A percentile compares a stretch with the other conserved stretches of the same genome.
Conservation (phyloP, 2,797 vertebrate species). For the Pagetopsis macropterus region DNA sequence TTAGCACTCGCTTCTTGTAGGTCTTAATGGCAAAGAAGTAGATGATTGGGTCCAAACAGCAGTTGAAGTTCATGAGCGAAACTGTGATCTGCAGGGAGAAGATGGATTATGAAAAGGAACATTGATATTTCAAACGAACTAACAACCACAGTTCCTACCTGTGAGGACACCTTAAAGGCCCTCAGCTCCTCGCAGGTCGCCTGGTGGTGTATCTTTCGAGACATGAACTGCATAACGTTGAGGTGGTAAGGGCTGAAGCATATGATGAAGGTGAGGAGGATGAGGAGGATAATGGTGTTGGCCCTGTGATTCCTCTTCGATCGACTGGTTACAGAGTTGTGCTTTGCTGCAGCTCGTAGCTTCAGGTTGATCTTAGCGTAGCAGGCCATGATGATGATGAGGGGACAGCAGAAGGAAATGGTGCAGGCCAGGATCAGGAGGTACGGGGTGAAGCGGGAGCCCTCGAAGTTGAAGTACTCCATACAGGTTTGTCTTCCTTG, state of each 20-base stretch:
- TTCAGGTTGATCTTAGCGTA: slow-evolving; percentile 85
- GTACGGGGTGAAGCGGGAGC: slow-evolving; percentile 68
- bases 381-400: slow-evolving; percentile 84
- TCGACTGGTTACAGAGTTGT: slow-evolving; percentile 75
- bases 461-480: slow-evolving; percentile 86
- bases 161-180: slow-evolving; percentile 85
- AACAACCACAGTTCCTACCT: slow-evolving; percentile 64
- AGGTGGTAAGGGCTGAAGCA: slow-evolving; percentile 90
- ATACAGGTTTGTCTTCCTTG: slow-evolving; percentile 83
- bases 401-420: slow-evolving; percentile 83
- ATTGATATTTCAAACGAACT: neutral
- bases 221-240: slow-evolving; percentile 86
- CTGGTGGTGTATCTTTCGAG: slow-evolving; percentile 73
- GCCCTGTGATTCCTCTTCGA: slow-evolving; percentile 78
- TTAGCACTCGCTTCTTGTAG: slow-evolving; percentile 86
- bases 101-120: slow-evolving; percentile 1
- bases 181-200: slow-evolving; percentile 80
- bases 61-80: slow-evolving; percentile 90
- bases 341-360: slow-evolving; percentile 78
- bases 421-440: slow-evolving; percentile 80
- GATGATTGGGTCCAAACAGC: slow-evolving; percentile 88
- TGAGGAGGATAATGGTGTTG: slow-evolving; percentile 84
- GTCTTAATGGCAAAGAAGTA: slow-evolving; percentile 90
- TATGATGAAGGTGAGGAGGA: slow-evolving; percentile 81
- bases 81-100: slow-evolving; percentile 80